Conservation (phyloP, 1,140 invertebrate species). For the Calephelis nemesis region DNA sequence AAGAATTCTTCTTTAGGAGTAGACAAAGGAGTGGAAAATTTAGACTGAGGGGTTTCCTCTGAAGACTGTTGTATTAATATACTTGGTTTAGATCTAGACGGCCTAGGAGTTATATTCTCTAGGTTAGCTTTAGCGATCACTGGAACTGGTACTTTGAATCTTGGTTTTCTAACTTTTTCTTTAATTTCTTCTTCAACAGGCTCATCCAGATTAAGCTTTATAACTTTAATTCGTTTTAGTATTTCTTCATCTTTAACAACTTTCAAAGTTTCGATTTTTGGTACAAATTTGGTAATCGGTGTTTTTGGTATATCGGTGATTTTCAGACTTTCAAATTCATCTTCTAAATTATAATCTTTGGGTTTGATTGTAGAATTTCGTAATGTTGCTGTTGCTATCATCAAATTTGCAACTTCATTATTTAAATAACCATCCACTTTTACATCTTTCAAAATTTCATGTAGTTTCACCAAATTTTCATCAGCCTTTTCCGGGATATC, state of each 20-base stretch:
- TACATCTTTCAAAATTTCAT: slow-evolving; percentile 44
- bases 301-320: slow-evolving; percentile 1
- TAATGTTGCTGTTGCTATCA: slow-evolving; percentile 42
- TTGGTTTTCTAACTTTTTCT: slow-evolving; percentile 26
- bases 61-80: slow-evolving; percentile 37
- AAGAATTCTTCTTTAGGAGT: slow-evolving; percentile 49
- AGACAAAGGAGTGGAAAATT: slow-evolving; percentile 51
- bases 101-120: slow-evolving; percentile 45
- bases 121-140: slow-evolving; percentile 41
- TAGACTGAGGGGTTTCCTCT: slow-evolving; percentile 20
- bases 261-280: slow-evolving; percentile 30
- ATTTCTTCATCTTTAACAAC: slow-evolving; percentile 54
- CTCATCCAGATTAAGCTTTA: slow-evolving; percentile 53
- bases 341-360: slow-evolving; percentile 11
- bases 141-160: slow-evolving; percentile 60
- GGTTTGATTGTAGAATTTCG: slow-evolving; percentile 28
- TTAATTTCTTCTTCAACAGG: slow-evolving; percentile 34
- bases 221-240: slow-evolving; percentile 51
- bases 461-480: slow-evolving; percentile 44
- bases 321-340: slow-evolving; percentile 14
- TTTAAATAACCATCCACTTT: slow-evolving; percentile 37
- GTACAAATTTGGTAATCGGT: slow-evolving; percentile 10
- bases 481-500: slow-evolving; percentile 40
- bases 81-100: slow-evolving; percentile 35
- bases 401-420: slow-evolving; percentile 58